These are phyloP conservation scores for Urosaurus nigricauda DNA, from an alignment of 2,797 vertebrate genomes.

Conservation along the genomic window DNA sequence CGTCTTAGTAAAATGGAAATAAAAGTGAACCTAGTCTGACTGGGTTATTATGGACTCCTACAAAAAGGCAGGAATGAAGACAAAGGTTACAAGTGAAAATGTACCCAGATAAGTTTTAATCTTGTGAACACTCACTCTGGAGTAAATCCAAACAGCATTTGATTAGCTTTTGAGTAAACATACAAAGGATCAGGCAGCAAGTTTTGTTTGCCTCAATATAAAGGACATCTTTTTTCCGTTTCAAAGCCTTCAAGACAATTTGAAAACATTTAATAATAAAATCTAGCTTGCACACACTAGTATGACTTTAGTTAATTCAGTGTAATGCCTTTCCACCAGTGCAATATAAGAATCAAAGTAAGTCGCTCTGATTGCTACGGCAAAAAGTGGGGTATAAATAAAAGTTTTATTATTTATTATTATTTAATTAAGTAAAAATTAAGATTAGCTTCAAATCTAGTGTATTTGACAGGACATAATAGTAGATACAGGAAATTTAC, in stretches of 20 bases:
- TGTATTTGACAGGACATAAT: not conserved
- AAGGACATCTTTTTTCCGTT: not conserved
- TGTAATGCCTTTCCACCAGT: not conserved
- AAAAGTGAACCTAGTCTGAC: not conserved
- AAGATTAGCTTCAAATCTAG: not conserved
- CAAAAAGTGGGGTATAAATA: too few species aligned
- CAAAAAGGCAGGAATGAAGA: not conserved
- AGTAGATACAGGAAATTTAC: not conserved
- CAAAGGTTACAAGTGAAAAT: not conserved
- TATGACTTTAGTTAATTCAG: not conserved
- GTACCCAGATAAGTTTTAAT: not conserved
- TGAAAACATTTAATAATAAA: not conserved
- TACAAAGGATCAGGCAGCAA: not conserved
- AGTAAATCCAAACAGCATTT: not conserved
- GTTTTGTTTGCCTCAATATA: not conserved
- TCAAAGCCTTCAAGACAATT: not conserved
- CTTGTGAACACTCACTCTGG: not conserved
- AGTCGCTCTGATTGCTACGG: too few species aligned
- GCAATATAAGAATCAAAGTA: not conserved
- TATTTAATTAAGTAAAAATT: conserved; percentile 7
- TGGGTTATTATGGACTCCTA: not conserved
- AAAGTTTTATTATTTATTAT: too few species aligned
- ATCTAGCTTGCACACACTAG: not conserved
- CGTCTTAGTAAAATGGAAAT: not conserved
- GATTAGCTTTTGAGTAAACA: not conserved